phyloP scores from a whole-genome alignment of 2,113 vertebrate species.

The Mus spicilegus region DNA sequence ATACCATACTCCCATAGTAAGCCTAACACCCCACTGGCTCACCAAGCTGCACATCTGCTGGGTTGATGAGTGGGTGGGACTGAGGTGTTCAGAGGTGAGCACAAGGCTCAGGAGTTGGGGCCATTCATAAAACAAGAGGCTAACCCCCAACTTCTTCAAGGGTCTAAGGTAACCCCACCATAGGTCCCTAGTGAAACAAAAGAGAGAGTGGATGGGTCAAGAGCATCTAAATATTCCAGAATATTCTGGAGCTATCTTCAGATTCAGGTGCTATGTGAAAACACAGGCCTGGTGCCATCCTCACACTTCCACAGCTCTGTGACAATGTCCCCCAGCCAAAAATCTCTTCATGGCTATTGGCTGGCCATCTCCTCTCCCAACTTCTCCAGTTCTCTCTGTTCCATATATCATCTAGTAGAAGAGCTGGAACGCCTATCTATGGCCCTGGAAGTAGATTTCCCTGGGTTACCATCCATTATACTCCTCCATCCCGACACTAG shows the following conservation, averaged over 20 bases:
- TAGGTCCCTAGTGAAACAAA: background rate
- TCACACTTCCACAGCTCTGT: no score
- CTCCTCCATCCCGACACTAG: background rate
- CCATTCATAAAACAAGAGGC: background rate
- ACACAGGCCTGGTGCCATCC: background rate
- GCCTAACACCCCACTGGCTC: background rate
- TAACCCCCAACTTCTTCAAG: background rate
- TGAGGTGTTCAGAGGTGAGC: background rate
- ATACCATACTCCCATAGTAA: background rate
- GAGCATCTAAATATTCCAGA: background rate
- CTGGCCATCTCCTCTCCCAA: background rate
- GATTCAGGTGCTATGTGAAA: background rate
- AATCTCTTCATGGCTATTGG: background rate
- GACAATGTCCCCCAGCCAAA: background rate
- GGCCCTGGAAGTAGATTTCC: background rate
- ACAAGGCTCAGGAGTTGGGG: background rate
- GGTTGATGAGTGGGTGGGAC: background rate
- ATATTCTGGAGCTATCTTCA: background rate
- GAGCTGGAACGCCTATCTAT: background rate
- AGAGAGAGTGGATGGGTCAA: background rate
- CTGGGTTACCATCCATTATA: background rate
- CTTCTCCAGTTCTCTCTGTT: background rate
- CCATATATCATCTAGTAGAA: background rate
- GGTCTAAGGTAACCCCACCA: background rate
- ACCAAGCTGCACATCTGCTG: background rate